phyloP scores from a whole-genome alignment of 1,140 invertebrate species.

The Drosophila tropicalis region DNA sequence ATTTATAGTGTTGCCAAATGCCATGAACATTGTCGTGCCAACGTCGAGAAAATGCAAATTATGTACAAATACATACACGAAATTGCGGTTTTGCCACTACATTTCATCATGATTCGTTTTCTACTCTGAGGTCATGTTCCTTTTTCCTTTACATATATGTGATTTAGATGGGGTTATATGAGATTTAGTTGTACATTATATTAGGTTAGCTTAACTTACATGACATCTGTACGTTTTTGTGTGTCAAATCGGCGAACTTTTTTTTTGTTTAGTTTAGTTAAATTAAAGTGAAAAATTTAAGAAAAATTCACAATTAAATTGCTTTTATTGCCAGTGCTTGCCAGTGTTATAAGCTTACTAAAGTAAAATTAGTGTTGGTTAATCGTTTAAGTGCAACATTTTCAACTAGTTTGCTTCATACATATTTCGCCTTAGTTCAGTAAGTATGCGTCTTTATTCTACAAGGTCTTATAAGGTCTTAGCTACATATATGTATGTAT shows the following conservation, averaged over 20 bases:
- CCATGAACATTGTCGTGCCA: slow-evolving; percentile 50
- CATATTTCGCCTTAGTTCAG: no score
- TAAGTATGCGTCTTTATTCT: no score
- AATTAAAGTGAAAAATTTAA: no score
- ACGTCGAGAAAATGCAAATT: slow-evolving; percentile 22
- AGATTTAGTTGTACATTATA: slow-evolving; percentile 3
- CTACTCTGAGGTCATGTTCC: slow-evolving; percentile 1
- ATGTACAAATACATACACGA: neutral
- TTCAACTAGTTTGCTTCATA: no score
- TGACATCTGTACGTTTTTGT: neutral
- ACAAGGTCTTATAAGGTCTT: no score
- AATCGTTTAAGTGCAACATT: no score
- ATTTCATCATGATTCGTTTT: slow-evolving; percentile 6
- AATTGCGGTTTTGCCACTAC: slow-evolving; percentile 3
- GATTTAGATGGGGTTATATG: neutral
- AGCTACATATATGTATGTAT: no score
- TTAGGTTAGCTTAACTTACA: neutral
- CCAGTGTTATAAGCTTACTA: no score
- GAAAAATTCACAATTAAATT: no score
- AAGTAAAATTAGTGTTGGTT: no score
- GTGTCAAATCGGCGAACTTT: neutral
- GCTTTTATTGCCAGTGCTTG: no score
- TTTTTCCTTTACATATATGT: neutral
- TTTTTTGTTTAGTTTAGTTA: no score
- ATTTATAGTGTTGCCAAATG: slow-evolving; percentile 57